Base-by-base conservation (phyloP, 2,888 invertebrate genomes). In the Euspilapteryx auroguttella region DNA sequence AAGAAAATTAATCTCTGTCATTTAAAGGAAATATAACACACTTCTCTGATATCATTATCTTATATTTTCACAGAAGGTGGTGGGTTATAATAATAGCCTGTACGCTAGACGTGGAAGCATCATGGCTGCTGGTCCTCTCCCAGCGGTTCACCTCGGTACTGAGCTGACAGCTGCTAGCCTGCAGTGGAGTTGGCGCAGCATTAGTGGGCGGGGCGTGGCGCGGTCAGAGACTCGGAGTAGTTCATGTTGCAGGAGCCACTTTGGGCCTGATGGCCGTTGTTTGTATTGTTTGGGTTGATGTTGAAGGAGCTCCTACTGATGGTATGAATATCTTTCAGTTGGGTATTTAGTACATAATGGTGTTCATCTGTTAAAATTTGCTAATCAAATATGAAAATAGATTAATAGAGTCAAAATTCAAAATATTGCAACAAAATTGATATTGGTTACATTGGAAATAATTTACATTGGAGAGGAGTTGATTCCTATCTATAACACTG, bases 131-230 rank as follows among this genome's bases (percentile, higher is more conserved):
- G 34, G 87, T 90, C 10, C 82, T 85, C 51, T 89, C 92, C 1
- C 92, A 91, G 62, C 44, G 76, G 8, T 77, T 63, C 41, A 76
- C 76, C 1, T 77, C 76, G 2, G 75, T 71, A 23, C 42, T 76
- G 34, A 68, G 69, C 62, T 83, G 85, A 66, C 80, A 92, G 86
- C 76, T 93, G 49, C 66, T 93, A 44, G 89, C 91, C 37, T 92
- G 92, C 57, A 88, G 89, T 35, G 89, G 89, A 4, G 89, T 92
- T 30, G 89, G 91, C 1, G 86, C 87, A 7, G 90, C 91, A 3
- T 57, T 92, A 37, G 82, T 92, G 17, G 90, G 90, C 1, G 88
- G 87, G 42, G 77, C 89, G 1, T 84, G 89, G 61, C 73, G 91
- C 13, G 85, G 86, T 5, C 86, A 87, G 33, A 73, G 88, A 36